phyloP scores from a whole-genome alignment of 2,113 vertebrate species.

The Cercopithecus mona region DNA sequence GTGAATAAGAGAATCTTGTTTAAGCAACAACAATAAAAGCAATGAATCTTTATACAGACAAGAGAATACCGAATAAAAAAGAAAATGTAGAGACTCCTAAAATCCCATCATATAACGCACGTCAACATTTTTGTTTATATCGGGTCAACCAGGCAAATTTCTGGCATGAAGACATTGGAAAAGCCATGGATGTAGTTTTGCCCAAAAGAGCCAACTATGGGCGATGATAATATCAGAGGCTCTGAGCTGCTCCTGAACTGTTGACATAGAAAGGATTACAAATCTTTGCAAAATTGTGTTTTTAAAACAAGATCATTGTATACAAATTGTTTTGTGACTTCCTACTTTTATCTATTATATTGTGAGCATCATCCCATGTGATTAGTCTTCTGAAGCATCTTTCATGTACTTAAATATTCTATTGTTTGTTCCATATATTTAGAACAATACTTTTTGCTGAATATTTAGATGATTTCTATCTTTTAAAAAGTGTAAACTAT shows the following conservation, averaged over 20 bases:
- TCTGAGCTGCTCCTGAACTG: neutral
- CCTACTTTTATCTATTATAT: neutral
- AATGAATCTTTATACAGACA: neutral
- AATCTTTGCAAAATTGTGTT: neutral
- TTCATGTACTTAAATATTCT: neutral
- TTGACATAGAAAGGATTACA: neutral
- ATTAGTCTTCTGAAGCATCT: neutral
- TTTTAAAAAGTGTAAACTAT: neutral
- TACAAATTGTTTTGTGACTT: neutral
- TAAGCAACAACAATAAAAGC: neutral
- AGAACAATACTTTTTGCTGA: neutral
- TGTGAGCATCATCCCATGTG: neutral
- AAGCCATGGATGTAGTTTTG: neutral
- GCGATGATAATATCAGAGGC: neutral
- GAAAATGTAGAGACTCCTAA: neutral
- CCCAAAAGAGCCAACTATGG: neutral
- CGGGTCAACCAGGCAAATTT: neutral
- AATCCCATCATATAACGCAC: neutral
- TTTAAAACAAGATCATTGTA: neutral
- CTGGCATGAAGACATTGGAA: neutral
- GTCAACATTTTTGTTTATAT: slow-evolving; percentile 6
- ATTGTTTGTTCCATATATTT: slow-evolving; percentile 29
- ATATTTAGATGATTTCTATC: neutral
- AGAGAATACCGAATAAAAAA: neutral
- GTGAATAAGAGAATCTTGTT: neutral